Percentiles rank a stretch among this genome's conserved stretches.
Conservation (phyloP, 2,797 vertebrate genomes). For the Mus minutoides region DNA sequence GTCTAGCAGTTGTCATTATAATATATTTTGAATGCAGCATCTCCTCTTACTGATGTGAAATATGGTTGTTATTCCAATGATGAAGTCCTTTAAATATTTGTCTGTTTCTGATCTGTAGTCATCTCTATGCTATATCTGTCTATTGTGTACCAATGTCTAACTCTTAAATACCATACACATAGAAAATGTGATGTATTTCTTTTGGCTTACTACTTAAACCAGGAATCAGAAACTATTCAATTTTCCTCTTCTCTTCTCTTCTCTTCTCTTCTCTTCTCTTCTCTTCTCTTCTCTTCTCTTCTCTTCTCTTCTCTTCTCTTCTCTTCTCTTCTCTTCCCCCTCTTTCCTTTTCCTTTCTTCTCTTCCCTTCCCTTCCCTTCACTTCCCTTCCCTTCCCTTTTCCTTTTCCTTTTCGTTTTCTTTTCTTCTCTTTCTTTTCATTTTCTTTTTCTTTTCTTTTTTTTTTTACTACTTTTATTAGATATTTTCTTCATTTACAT, state of each 20-base stretch:
- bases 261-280: no score
- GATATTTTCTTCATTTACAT: no score
- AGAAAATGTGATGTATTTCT: constrained; percentile 2
- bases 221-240: constrained; percentile 19
- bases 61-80: constrained; percentile 47
- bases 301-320: no score
- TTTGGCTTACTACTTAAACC: constrained; percentile 16
- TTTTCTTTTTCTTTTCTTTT: no score
- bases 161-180: constrained; percentile 39
- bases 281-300: no score
- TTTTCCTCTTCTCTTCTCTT: background rate
- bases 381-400: no score
- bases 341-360: background rate
- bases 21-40: constrained; percentile 41
- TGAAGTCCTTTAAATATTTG: constrained; percentile 15
- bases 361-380: no score
- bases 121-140: background rate
- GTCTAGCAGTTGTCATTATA: constrained; percentile 56
- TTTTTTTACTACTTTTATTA: no score
- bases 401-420: no score
- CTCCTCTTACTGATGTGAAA: constrained; percentile 42
- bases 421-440: no score
- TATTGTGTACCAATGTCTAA: constrained; percentile 17
- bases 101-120: constrained; percentile 56
- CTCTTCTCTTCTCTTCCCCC: no score